Conservation (phyloP, 2,888 invertebrate genomes). For the Rapana venosa region DNA sequence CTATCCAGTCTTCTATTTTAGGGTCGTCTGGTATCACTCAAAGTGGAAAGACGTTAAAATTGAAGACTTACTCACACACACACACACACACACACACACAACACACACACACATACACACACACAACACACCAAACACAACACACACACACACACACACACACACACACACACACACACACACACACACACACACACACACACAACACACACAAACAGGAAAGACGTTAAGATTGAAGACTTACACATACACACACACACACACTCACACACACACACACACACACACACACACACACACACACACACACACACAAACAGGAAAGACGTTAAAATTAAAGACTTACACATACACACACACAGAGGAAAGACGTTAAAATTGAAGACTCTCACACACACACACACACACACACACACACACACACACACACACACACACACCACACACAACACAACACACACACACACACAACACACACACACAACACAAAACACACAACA, state of each 20-base stretch:
- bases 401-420: background rate
- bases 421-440: background rate
- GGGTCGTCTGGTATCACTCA: no score
- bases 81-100: no score
- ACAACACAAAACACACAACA: no score
- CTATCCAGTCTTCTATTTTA: no score
- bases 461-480: background rate
- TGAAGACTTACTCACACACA: no score
- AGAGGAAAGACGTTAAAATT: no score
- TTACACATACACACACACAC: background rate
- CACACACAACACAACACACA: background rate
- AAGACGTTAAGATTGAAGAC: no score
- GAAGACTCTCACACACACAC: background rate
- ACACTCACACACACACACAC: constrained; percentile 10
- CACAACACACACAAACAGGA: background rate
- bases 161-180: no score
- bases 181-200: no score
- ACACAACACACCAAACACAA: background rate
- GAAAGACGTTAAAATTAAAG: no score
- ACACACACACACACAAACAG: background rate
- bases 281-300: constrained; percentile 20
- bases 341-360: no score
- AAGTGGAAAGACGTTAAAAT: no score
- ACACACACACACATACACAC: background rate
- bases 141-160: background rate